phyloP scores from a whole-genome alignment of 1,140 invertebrate genomes.

The Drosophila sturtevanti region DNA sequence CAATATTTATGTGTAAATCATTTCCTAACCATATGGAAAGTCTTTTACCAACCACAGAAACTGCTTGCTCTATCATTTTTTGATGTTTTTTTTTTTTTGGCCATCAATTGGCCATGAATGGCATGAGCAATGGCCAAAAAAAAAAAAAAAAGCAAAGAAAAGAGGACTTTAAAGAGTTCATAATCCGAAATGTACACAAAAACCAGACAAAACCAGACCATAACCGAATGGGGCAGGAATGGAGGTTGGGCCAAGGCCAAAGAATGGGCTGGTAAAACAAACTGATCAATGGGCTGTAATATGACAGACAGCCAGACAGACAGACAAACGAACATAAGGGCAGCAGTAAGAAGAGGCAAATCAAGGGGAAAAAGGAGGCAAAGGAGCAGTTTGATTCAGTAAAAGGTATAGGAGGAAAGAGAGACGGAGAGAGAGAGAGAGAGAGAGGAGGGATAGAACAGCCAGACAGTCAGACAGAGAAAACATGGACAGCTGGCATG shows the following conservation, averaged over 20 bases:
- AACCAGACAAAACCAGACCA: conserved; percentile 33
- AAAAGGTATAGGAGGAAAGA: conserved; percentile 7
- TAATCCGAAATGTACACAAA: conserved; percentile 68
- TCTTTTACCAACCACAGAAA: not conserved
- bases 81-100: not conserved
- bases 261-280: conserved; percentile 63
- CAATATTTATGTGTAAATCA: conserved; percentile 1
- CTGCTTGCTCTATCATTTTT: not conserved
- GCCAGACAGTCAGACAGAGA: conserved; percentile 43
- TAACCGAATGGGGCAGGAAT: not conserved
- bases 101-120: conserved; percentile 26
- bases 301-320: conserved; percentile 30
- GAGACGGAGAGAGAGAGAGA: conserved; percentile 10
- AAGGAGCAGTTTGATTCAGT: not conserved
- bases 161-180: conserved; percentile 62
- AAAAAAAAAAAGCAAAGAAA: not conserved
- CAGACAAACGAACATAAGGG: not conserved
- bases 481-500: conserved; percentile 72
- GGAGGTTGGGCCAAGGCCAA: not conserved
- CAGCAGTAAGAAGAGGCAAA: too few relatives aligned
- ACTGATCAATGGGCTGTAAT: conserved; percentile 74
- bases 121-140: not conserved
- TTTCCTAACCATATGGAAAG: not conserved
- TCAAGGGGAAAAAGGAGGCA: conserved; percentile 14
- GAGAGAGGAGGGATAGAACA: not conserved